phyloP scores from a whole-genome alignment of 2,113 vertebrate species.

The Osmerus eperlanus region DNA sequence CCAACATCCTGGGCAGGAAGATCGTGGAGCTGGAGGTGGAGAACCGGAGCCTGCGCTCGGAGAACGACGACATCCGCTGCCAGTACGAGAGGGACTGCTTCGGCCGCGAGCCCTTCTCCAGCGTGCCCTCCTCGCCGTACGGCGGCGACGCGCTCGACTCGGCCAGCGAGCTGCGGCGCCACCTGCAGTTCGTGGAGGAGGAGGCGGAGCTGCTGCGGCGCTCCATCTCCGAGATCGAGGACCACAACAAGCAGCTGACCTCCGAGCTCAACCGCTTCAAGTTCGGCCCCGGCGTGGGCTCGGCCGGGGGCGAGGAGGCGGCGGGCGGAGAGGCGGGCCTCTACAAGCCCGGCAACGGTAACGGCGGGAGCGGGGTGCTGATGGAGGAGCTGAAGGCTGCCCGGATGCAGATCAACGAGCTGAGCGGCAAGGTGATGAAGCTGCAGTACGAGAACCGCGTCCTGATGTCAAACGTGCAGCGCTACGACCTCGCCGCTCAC shows the following conservation, averaged over 20 bases:
- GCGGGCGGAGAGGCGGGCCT: slow-evolving; percentile 28
- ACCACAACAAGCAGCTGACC: slow-evolving; percentile 91
- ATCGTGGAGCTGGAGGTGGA: slow-evolving; percentile 98
- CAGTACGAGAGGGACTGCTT: slow-evolving; percentile 88
- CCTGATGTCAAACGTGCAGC: slow-evolving; percentile 89
- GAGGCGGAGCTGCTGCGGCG: slow-evolving; percentile 92
- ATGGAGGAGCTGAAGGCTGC: slow-evolving; percentile 92
- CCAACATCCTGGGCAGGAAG: slow-evolving; percentile 94
- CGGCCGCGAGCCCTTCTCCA: slow-evolving; percentile 83
- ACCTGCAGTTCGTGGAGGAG: slow-evolving; percentile 96
- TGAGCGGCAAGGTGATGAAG: slow-evolving; percentile 92
- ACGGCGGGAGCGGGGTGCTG: slow-evolving; percentile 45
- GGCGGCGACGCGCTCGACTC: slow-evolving; percentile 85
- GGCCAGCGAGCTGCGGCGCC: slow-evolving; percentile 83
- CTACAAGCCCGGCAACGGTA: slow-evolving; percentile 50
- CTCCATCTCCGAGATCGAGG: slow-evolving; percentile 93
- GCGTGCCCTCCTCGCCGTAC: slow-evolving; percentile 89
- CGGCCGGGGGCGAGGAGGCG: slow-evolving; percentile 64
- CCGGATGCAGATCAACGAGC: slow-evolving; percentile 86
- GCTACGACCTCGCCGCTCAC: slow-evolving; percentile 84
- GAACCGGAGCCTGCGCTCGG: slow-evolving; percentile 91
- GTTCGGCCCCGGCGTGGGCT: slow-evolving; percentile 76
- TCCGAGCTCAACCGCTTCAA: slow-evolving; percentile 93
- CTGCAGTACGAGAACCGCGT: slow-evolving; percentile 95
- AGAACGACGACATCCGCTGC: slow-evolving; percentile 91